Evolutionary conservation across 2,113 vertebrate species (phyloP).

Genomic region (Camelus bactrianus): DNA sequence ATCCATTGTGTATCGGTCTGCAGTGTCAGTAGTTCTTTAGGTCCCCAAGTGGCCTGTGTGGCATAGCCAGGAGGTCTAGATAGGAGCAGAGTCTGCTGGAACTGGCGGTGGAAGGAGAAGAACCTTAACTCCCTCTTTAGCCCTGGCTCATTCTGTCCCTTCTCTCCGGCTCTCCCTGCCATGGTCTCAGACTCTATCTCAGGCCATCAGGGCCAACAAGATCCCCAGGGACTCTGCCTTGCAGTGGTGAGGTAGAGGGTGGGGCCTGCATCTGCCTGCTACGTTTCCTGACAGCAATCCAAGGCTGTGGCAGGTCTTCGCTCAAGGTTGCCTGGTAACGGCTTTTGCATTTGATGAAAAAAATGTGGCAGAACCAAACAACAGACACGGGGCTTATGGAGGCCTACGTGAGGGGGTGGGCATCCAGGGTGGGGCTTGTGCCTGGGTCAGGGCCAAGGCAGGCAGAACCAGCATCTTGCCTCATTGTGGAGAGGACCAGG

Average conservation of each 20-base stretch:
- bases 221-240: not conserved
- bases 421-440: not conserved
- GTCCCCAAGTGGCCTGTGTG: not conserved
- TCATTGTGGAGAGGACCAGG: not conserved
- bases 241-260: not conserved
- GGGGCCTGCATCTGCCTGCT: not conserved
- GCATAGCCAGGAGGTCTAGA: not conserved
- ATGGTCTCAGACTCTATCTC: slow-evolving; percentile 3
- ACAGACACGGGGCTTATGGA: not conserved
- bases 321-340: slow-evolving; percentile 81
- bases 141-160: not conserved
- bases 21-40: not conserved
- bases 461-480: not conserved
- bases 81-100: not conserved
- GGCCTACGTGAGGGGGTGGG: not conserved
- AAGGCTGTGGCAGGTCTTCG: slow-evolving; percentile 70
- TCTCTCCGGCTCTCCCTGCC: not conserved
- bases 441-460: not conserved
- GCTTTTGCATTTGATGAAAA: slow-evolving; percentile 74
- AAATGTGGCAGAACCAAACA: slow-evolving; percentile 52
- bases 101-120: not conserved
- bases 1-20: not conserved
- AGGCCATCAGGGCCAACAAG: not conserved
- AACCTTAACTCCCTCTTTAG: not conserved
- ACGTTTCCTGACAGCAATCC: slow-evolving; percentile 26